Conservation (phyloP, 2,113 vertebrate species). For the Lophotis ruficrista region DNA sequence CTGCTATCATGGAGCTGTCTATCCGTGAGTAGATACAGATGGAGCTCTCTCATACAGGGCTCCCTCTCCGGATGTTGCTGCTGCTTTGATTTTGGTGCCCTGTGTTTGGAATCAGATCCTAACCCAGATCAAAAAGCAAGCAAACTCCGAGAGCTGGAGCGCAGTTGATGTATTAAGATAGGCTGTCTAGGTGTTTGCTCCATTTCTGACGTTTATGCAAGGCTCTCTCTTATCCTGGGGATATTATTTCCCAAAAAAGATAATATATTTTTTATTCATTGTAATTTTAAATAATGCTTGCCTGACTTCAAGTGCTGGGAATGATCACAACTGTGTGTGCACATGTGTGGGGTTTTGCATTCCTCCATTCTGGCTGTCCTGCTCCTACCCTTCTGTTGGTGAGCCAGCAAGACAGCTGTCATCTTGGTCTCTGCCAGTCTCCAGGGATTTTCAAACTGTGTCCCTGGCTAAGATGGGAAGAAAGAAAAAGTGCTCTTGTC, state of each 20-base stretch:
- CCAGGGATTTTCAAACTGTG: not conserved
- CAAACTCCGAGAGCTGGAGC: not conserved
- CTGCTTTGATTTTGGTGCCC: conserved; percentile 15
- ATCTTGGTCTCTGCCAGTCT: not conserved
- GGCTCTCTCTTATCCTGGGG: not conserved
- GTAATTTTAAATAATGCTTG: not conserved
- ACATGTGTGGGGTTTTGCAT: not conserved
- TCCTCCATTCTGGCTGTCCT: not conserved
- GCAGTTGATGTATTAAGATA: not conserved
- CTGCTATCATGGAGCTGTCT: not conserved
- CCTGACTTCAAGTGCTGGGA: not conserved
- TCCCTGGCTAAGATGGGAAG: not conserved
- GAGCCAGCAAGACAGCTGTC: not conserved
- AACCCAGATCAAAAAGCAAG: not conserved
- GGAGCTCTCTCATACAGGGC: not conserved
- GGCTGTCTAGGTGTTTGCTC: not conserved
- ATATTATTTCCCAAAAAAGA: not conserved
- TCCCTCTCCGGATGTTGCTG: not conserved
- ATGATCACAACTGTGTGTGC: not conserved
- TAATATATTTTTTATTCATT: not conserved
- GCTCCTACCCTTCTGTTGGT: not conserved
- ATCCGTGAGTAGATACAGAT: not conserved
- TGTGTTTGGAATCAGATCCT: not conserved
- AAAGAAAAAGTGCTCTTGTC: not conserved
- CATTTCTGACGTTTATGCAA: conserved; percentile 5